Evolutionary conservation across 2,797 vertebrate genomes (phyloP), one percentile per base, ranked within the genome.

Genomic region (Syncerus caffer): DNA sequence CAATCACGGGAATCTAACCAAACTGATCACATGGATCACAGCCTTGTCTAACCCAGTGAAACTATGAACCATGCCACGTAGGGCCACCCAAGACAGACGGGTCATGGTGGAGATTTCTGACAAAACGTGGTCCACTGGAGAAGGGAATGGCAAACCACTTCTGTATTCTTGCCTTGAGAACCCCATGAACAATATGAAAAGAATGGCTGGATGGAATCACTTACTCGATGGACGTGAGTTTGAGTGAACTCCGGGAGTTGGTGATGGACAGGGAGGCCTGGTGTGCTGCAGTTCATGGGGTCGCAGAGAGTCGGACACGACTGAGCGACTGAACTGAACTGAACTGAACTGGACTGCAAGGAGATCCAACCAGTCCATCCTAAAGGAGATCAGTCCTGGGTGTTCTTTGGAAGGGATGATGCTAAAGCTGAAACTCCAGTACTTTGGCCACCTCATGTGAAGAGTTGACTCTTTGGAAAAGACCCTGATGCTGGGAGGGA

Each of bases 221-320:
- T 0, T 3, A 67, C 8, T 19, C 4, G 1, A 67, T 67, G 62
- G 8, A n/a, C 0, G 0, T 67, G 62, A 19, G 8, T 67, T 1
- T 67, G 62, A 10, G 62, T 0, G 17, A 19, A 67, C 62, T 19
- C 31, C 0, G 2, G 62, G 62, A 67, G n/a, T 34, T 34, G 16
- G 62, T 34, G 62, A 67, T 34, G n/a, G 62, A 67, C n/a, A 34
- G n/a, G 62, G 31, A 67, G 1, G 31, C 31, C 8, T 34, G 62
- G 62, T 4, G 0, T 67, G 16, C 16, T 67, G 31, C 2, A 17
- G 10, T 67, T 67, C 17, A 67, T 34, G n/a, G 62, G 16, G 16
- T 34, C n/a, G 0, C 62, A 34, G 2, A n/a, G 7, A 67, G 62
- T 34, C 0, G 0, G 62, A 34, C 8, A 67, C 0, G 8, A 67